phyloP scores from a whole-genome alignment of 2,888 invertebrate species.

The Athalia circularis region DNA sequence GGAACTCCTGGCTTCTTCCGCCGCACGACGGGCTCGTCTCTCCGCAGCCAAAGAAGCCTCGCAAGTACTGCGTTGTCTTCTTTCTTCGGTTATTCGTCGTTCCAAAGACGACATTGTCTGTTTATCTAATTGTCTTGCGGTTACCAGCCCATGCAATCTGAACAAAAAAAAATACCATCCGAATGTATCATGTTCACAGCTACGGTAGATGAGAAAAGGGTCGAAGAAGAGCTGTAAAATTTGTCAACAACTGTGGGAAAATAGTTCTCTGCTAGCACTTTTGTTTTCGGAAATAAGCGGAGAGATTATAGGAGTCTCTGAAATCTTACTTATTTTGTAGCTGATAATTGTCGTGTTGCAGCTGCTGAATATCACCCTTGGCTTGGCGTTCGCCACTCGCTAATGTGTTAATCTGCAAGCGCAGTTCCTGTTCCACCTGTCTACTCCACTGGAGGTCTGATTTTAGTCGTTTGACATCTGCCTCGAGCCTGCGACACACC shows the following conservation, averaged over 20 bases:
- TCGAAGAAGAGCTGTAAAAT: background rate
- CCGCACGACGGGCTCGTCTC: slow-evolving; percentile 82
- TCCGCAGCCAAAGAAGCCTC: slow-evolving; percentile 86
- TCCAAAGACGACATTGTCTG: slow-evolving; percentile 86
- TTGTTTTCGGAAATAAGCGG: no score
- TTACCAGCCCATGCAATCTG: slow-evolving; percentile 84
- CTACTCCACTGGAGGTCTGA: slow-evolving; percentile 85
- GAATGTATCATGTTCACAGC: background rate
- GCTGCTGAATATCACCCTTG: slow-evolving; percentile 83
- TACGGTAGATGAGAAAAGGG: slow-evolving; percentile 7
- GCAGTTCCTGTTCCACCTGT: slow-evolving; percentile 83
- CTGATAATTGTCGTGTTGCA: slow-evolving; percentile 92
- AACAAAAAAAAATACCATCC: slow-evolving; percentile 51
- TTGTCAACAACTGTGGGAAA: background rate
- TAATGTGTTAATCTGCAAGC: slow-evolving; percentile 81
- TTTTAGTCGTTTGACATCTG: slow-evolving; percentile 83
- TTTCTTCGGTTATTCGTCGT: slow-evolving; percentile 89
- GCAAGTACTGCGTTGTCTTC: slow-evolving; percentile 83
- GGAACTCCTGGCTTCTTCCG: slow-evolving; percentile 74
- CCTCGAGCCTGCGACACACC: slow-evolving; percentile 80
- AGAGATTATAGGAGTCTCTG: background rate
- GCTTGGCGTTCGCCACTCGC: slow-evolving; percentile 81
- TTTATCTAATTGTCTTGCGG: slow-evolving; percentile 86
- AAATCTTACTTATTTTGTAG: slow-evolving; percentile 85
- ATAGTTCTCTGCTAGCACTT: no score